Percentiles rank a stretch among this genome's conserved stretches.
These are phyloP conservation scores for Musca vetustissima DNA, from an alignment of 1,140 invertebrate species.

Conservation along the genomic window DNA sequence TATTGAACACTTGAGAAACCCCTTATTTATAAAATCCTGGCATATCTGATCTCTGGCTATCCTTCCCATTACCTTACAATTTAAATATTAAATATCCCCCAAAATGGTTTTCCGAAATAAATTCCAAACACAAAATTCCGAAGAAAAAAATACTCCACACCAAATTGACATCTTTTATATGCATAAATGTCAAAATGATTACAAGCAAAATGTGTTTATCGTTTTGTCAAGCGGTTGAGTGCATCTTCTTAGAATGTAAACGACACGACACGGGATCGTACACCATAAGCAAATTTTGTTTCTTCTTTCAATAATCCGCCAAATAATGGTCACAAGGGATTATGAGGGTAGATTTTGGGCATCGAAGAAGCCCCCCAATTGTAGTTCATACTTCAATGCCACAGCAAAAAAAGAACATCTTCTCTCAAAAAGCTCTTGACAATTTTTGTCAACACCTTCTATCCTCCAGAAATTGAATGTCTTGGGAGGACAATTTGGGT, in stretches of 20 bases:
- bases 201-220: conserved; percentile 22
- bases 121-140: neutral
- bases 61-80: too few relatives aligned
- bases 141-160: neutral
- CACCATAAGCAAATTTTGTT: too few relatives aligned
- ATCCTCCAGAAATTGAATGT: too few relatives aligned
- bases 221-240: conserved; percentile 16
- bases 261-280: too few relatives aligned
- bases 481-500: neutral
- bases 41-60: too few relatives aligned
- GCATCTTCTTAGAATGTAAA: neutral
- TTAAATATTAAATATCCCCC: neutral
- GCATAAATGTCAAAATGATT: conserved; percentile 24
- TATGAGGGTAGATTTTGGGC: too few relatives aligned
- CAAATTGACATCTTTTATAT: conserved; percentile 16
- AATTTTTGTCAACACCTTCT: conserved; percentile 4
- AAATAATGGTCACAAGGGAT: too few relatives aligned
- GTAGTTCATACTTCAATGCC: neutral
- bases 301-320: too few relatives aligned
- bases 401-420: neutral
- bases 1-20: too few relatives aligned
- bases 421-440: too few relatives aligned
- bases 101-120: neutral
- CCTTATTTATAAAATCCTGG: too few relatives aligned
- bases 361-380: too few relatives aligned